Evolutionary conservation across 2,797 vertebrate species (phyloP).

Genomic region (Gallinago nigripennis): DNA sequence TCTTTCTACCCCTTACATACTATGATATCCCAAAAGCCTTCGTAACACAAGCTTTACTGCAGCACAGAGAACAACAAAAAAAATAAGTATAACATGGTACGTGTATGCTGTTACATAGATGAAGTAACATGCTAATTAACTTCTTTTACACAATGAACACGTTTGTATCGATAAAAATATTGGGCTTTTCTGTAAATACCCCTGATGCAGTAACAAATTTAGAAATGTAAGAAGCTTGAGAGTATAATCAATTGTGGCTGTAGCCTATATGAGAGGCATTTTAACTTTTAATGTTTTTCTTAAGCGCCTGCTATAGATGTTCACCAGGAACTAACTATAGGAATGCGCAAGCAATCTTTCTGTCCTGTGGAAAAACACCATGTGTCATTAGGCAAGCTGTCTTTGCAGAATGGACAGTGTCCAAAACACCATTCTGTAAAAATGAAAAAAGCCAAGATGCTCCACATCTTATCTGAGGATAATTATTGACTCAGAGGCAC

Average conservation of each 20-base stretch:
- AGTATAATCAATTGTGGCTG: neutral
- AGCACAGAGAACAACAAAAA: neutral
- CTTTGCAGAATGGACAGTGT: constrained; percentile 58
- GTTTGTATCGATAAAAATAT: neutral
- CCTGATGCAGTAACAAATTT: neutral
- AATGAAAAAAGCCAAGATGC: constrained; percentile 61
- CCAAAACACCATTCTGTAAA: constrained; percentile 64
- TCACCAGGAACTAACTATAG: neutral
- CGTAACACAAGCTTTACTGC: neutral
- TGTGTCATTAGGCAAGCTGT: constrained; percentile 49
- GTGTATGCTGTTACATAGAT: neutral
- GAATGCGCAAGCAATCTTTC: constrained; percentile 5
- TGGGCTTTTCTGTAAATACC: neutral
- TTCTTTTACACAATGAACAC: neutral
- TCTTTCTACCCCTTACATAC: neutral
- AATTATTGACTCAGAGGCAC: constrained; percentile 71
- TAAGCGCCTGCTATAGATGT: neutral
- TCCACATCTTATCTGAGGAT: constrained; percentile 72
- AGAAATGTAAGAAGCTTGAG: neutral
- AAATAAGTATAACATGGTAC: neutral
- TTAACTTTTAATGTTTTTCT: neutral
- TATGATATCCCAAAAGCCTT: neutral
- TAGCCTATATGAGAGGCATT: neutral
- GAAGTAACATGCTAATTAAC: neutral
- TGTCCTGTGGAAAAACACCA: constrained; percentile 23